These are phyloP conservation scores for Gortyna flavago DNA, from an alignment of 2,888 invertebrate genomes.

Conservation along the genomic window DNA sequence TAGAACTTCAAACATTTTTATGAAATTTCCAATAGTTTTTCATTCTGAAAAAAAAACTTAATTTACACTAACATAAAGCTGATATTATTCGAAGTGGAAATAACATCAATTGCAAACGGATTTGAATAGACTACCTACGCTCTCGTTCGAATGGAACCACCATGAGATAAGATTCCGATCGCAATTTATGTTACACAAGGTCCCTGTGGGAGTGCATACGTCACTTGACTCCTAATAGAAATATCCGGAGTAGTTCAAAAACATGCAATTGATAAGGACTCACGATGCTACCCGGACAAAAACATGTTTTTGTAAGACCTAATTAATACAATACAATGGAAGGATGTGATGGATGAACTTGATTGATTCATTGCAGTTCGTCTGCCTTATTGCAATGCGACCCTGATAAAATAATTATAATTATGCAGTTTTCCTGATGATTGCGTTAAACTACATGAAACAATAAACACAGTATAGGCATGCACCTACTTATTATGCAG, in stretches of 20 bases:
- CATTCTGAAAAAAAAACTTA: neutral
- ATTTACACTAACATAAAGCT: neutral
- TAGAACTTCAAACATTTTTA: neutral
- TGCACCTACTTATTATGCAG: constrained; percentile 16
- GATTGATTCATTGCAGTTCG: constrained; percentile 32
- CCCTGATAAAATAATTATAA: constrained; percentile 44
- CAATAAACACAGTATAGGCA: constrained; percentile 13
- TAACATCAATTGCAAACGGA: neutral
- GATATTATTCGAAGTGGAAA: neutral
- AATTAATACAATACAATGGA: constrained; percentile 4
- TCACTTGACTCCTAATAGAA: constrained; percentile 17
- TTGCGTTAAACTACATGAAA: constrained; percentile 16
- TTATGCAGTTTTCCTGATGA: constrained; percentile 29
- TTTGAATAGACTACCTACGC: neutral
- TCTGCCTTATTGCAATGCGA: constrained; percentile 40
- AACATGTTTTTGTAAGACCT: constrained; percentile 45
- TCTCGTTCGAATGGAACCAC: neutral
- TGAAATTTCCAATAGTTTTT: neutral
- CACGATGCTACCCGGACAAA: constrained; percentile 10
- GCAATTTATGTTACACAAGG: neutral
- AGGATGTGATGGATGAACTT: constrained; percentile 10
- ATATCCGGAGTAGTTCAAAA: constrained; percentile 34
- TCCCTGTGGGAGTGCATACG: constrained; percentile 1
- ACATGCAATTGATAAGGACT: constrained; percentile 30
- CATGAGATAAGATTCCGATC: neutral